Conservation (phyloP, 64 coral and sea anemone genomes). For the Porites australiensis region DNA sequence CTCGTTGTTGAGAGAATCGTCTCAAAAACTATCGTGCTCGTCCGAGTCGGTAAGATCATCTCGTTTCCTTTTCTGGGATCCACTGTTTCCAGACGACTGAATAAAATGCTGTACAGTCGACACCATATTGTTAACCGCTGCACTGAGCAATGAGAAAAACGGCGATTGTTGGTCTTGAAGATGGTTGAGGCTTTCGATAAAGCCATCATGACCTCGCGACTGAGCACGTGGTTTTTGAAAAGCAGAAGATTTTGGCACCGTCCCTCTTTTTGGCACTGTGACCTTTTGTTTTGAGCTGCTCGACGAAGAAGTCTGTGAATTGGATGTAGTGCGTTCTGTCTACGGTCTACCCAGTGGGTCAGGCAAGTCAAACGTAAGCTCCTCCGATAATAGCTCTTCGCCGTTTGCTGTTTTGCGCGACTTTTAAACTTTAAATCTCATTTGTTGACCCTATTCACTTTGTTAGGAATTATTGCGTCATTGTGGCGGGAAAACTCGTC, state of each 20-base stretch:
- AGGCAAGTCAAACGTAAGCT: neutral
- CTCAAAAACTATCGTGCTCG: neutral
- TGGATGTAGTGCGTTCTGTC: neutral
- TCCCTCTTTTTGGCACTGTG: too few species aligned
- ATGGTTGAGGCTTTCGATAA: neutral
- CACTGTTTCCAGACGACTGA: neutral
- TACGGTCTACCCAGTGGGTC: neutral
- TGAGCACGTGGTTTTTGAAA: neutral
- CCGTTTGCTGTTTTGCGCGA: too few species aligned
- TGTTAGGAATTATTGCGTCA: too few species aligned
- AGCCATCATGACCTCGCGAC: neutral
- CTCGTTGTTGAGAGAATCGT: neutral
- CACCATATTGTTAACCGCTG: neutral
- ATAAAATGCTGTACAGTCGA: neutral
- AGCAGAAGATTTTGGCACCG: neutral
- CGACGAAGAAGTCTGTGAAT: neutral
- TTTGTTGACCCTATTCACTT: too few species aligned
- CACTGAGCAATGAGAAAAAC: neutral
- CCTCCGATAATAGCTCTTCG: too few species aligned
- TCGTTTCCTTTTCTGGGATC: neutral
- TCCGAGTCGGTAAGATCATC: neutral
- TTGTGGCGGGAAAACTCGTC: too few species aligned
- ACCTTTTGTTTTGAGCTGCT: conserved; percentile 13
- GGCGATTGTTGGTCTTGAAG: neutral
- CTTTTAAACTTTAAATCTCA: too few species aligned